Evolutionary conservation across 2,888 invertebrate genomes (phyloP), one percentile per base, ranked within the genome.

Genomic region (Gymnocheta viridis): DNA sequence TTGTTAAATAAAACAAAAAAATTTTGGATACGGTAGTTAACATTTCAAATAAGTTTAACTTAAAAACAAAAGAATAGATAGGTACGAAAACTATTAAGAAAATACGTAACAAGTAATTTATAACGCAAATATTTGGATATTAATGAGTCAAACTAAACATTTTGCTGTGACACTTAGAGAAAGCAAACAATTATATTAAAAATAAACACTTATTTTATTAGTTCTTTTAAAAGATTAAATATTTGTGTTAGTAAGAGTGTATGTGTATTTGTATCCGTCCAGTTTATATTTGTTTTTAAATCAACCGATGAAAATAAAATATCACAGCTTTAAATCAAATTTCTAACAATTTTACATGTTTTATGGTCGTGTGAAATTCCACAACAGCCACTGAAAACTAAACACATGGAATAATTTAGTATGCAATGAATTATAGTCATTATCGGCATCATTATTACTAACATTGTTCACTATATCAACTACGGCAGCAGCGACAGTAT

Each of bases 311-410:
- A 38, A 69, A 49, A 38, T 35, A 64, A 73, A 66, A 73, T 49
- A 62, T 51, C 58, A 29, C 10, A 29, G 4, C 54, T 64, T 88
- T 88, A 72, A 73, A 67, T 80, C 49, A 58, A 88, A 88, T 86
- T 87, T 89, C 72, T 76, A 81, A 78, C 83, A 82, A 78, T 82
- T 51, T 67, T 60, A 64, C 51, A 44, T 51, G 54, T 86, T 89
- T 89, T 89, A 89, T 89, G 87, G 86, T 69, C 88, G 87, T 89
- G 89, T 89, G 88, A 89, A 89, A 89, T 89, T 89, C 89, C 89
- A 86, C 86, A 86, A 62, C 41, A 70, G 85, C 85, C 87, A 88
- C 89, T 87, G 88, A 29, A 82, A 64, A 54, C 17, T 19, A 88
- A 14, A 27, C 58, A 19, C 6, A 29, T n/a, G 35, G 14, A 51